phyloP scores from a whole-genome alignment of 2,113 vertebrate genomes.

The Todiramphus saurophagus region DNA sequence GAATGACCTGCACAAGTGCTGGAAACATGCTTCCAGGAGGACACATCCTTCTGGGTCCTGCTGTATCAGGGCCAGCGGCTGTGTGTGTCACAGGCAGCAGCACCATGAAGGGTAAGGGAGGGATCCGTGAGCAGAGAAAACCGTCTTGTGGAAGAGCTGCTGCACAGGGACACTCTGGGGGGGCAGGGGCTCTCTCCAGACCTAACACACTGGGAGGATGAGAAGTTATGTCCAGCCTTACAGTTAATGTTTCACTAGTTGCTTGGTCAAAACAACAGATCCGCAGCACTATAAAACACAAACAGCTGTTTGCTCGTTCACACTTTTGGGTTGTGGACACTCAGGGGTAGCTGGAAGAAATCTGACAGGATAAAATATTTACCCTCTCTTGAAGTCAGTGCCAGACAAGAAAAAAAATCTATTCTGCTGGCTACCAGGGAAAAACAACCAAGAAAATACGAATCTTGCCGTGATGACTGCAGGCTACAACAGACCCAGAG shows the following conservation, averaged over 20 bases:
- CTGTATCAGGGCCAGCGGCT: neutral
- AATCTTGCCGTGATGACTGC: neutral
- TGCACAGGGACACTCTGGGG: neutral
- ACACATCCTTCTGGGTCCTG: neutral
- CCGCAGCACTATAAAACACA: neutral
- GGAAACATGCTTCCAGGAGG: neutral
- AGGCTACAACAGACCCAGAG: neutral
- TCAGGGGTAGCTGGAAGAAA: neutral
- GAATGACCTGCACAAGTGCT: neutral
- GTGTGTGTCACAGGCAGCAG: neutral
- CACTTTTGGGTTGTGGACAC: neutral
- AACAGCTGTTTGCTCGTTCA: neutral
- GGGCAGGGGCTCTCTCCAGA: neutral
- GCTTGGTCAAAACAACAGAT: neutral
- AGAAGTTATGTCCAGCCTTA: neutral
- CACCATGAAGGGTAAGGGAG: neutral
- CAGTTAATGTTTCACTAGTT: neutral
- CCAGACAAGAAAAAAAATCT: neutral
- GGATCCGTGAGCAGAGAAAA: neutral
- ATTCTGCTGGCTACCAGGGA: neutral
- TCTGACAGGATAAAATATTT: neutral
- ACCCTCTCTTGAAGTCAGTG: neutral
- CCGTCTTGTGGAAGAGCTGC: neutral
- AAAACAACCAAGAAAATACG: neutral
- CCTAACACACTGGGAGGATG: rapidly evolving